Percentiles rank a stretch among this genome's conserved stretches.
These are phyloP conservation scores for Drosophila anomalata DNA, from an alignment of 2,888 invertebrate species.

Conservation along the genomic window DNA sequence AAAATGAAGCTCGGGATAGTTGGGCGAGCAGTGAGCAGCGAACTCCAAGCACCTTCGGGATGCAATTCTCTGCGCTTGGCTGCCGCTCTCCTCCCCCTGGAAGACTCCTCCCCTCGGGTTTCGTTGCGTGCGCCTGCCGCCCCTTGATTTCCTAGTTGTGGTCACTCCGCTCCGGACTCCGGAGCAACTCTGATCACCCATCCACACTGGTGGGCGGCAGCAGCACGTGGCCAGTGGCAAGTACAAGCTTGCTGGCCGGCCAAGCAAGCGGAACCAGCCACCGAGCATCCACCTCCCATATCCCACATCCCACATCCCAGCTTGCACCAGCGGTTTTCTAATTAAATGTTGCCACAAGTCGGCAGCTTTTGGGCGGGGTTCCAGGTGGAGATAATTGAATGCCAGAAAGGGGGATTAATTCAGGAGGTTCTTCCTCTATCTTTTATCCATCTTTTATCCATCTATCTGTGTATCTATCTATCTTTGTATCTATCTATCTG, in stretches of 20 bases:
- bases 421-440: neutral
- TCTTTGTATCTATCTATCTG: neutral
- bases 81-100: slow-evolving; percentile 26
- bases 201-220: slow-evolving; percentile 36
- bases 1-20: slow-evolving; percentile 62
- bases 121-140: slow-evolving; percentile 30
- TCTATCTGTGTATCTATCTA: neutral
- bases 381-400: neutral
- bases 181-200: slow-evolving; percentile 6
- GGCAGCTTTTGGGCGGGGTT: slow-evolving; percentile 27
- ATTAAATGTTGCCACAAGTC: slow-evolving; percentile 72
- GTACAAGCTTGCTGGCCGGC: slow-evolving; percentile 12
- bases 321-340: slow-evolving; percentile 62
- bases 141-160: slow-evolving; percentile 47
- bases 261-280: slow-evolving; percentile 44
- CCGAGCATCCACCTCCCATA: slow-evolving; percentile 5
- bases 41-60: slow-evolving; percentile 44
- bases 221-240: slow-evolving; percentile 40
- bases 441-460: no score
- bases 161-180: slow-evolving; percentile 28
- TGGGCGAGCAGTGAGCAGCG: slow-evolving; percentile 18
- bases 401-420: slow-evolving; percentile 34
- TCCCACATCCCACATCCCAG: slow-evolving; percentile 25
- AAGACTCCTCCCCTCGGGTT: slow-evolving; percentile 1
- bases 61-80: slow-evolving; percentile 72